These are phyloP conservation scores for Coelopa frigida DNA, from an alignment of 1,140 invertebrate species.

Conservation along the genomic window DNA sequence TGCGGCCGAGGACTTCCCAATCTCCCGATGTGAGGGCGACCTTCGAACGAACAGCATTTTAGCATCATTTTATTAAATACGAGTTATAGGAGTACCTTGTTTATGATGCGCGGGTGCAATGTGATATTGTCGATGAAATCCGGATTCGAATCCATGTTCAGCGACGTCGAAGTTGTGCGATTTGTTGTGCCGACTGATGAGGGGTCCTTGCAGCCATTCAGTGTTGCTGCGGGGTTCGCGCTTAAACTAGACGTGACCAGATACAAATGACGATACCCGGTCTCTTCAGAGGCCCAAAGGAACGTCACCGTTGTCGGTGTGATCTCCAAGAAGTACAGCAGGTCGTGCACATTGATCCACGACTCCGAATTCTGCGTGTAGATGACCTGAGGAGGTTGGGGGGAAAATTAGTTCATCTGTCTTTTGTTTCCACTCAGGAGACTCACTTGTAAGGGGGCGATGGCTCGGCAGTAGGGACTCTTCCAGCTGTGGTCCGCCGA, in stretches of 20 bases:
- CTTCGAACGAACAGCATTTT: conserved; percentile 49
- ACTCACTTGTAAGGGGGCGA: conserved; percentile 36
- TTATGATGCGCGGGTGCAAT: conserved; percentile 32
- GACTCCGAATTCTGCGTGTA: conserved; percentile 65
- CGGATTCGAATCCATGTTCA: conserved; percentile 16
- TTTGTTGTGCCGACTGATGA: background rate
- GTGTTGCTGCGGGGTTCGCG: conserved; percentile 9
- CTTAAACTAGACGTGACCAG: conserved; percentile 50
- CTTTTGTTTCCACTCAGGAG: too few relatives aligned
- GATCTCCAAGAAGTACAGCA: conserved; percentile 71
- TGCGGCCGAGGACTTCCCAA: conserved; percentile 73
- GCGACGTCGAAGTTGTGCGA: conserved; percentile 1
- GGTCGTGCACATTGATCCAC: conserved; percentile 90
- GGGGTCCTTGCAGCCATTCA: conserved; percentile 29
- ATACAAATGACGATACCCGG: conserved; percentile 87
- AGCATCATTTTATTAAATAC: background rate
- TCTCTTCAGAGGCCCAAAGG: conserved; percentile 88
- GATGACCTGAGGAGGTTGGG: conserved; percentile 58
- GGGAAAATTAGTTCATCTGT: too few relatives aligned
- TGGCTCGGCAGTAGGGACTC: conserved; percentile 31
- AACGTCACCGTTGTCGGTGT: conserved; percentile 57
- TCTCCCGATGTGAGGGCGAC: conserved; percentile 69
- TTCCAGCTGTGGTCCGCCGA: conserved; percentile 45
- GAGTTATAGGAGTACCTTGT: conserved; percentile 23
- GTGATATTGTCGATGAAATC: conserved; percentile 33